Conservation (phyloP, 2,888 invertebrate species). For the Pollenia labialis region DNA sequence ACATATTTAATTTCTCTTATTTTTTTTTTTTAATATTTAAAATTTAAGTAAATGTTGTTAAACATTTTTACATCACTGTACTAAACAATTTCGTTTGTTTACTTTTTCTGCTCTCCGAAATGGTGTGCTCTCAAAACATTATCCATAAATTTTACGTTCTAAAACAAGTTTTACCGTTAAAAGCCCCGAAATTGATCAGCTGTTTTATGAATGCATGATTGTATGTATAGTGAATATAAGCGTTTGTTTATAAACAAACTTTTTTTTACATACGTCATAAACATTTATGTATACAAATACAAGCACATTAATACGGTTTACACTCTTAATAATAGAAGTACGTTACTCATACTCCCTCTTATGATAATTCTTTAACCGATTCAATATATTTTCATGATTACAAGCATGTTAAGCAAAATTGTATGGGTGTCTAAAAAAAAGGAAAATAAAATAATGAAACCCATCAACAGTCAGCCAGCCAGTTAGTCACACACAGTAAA, state of each 20-base stretch:
- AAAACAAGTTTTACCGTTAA: background rate
- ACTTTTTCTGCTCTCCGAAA: background rate
- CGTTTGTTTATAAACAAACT: too few species aligned
- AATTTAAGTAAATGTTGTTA: background rate
- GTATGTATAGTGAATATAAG: too few species aligned
- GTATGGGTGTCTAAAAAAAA: background rate
- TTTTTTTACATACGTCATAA: background rate
- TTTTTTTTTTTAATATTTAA: background rate
- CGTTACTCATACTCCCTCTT: background rate
- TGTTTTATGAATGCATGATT: background rate
- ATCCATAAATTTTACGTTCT: too few species aligned
- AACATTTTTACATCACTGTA: background rate
- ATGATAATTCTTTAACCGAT: slow-evolving; percentile 9
- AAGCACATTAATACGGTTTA: too few species aligned
- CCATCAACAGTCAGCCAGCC: slow-evolving; percentile 5
- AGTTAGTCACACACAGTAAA: background rate
- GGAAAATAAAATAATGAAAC: slow-evolving; percentile 12
- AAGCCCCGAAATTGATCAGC: background rate
- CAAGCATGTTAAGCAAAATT: background rate
- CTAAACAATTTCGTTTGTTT: background rate
- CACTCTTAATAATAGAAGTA: background rate
- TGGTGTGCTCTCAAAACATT: too few species aligned
- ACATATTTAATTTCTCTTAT: too few species aligned
- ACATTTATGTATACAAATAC: background rate
- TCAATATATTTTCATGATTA: background rate